Conservation (phyloP, 2,113 vertebrate species). For the Chaenocephalus aceratus region DNA sequence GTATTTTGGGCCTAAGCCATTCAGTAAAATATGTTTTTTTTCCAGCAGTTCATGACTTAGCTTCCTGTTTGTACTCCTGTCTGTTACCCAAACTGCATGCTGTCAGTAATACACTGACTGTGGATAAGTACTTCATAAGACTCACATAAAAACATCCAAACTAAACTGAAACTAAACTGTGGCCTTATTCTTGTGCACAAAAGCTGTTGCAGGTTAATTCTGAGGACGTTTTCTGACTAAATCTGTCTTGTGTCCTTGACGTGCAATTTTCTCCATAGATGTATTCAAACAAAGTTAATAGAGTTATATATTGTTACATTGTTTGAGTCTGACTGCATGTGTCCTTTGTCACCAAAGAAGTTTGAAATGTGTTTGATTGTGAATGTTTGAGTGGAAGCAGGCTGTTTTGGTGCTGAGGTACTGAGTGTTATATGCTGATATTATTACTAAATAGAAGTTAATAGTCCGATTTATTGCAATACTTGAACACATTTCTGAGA, state of each 20-base stretch:
- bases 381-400: background rate
- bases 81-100: too few species aligned
- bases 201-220: constrained; percentile 47
- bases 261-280: constrained; percentile 34
- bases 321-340: constrained; percentile 24
- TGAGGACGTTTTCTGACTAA: constrained; percentile 33
- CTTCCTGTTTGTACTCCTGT: too few species aligned
- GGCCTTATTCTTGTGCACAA: constrained; percentile 63
- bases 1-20: too few species aligned
- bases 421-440: constrained; percentile 2
- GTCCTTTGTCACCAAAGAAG: constrained; percentile 31
- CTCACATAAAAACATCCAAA: too few species aligned
- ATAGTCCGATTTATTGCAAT: background rate
- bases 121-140: too few species aligned
- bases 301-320: constrained; percentile 6
- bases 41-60: too few species aligned
- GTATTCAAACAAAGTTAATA: background rate
- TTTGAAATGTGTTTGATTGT: constrained; percentile 9
- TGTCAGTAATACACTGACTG: too few species aligned
- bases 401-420: background rate
- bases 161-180: constrained; percentile 34
- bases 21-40: too few species aligned
- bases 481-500: constrained; percentile 19
- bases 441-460: constrained; percentile 9
- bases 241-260: constrained; percentile 13